Evolutionary conservation across 2,113 vertebrate species (phyloP).

Genomic region (Mus pahari): DNA sequence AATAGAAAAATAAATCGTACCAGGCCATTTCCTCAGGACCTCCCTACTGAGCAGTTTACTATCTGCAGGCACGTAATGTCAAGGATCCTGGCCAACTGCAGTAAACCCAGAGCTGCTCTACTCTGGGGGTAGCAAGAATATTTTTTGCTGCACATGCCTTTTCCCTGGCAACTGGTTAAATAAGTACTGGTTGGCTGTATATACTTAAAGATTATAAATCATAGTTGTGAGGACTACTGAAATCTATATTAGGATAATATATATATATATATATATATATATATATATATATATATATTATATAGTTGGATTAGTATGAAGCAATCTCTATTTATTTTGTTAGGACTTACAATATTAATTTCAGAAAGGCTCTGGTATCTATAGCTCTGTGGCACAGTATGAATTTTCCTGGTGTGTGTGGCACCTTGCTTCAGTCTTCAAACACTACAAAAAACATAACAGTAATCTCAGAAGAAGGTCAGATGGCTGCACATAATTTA

Average conservation of each 20-base stretch:
- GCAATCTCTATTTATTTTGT: slow-evolving; percentile 3
- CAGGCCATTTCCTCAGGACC: not conserved
- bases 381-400: not conserved
- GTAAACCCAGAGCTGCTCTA: not conserved
- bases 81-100: not conserved
- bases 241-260: not conserved
- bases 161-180: slow-evolving; percentile 42
- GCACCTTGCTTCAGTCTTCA: not conserved
- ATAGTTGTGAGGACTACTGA: not conserved
- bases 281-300: not conserved
- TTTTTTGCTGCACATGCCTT: slow-evolving; percentile 5
- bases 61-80: not conserved
- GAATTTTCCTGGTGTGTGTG: not conserved
- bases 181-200: slow-evolving; percentile 42
- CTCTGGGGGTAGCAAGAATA: not conserved
- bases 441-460: not conserved
- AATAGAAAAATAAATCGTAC: not conserved
- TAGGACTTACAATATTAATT: not conserved
- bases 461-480: slow-evolving; percentile 9
- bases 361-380: not conserved
- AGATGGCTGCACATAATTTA: not conserved
- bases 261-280: slow-evolving; percentile 3
- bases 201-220: slow-evolving; percentile 44
- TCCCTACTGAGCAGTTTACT: not conserved
- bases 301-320: not conserved